These are phyloP conservation scores for Xyrichtys novacula DNA, from an alignment of 2,797 vertebrate species.

Conservation along the genomic window DNA sequence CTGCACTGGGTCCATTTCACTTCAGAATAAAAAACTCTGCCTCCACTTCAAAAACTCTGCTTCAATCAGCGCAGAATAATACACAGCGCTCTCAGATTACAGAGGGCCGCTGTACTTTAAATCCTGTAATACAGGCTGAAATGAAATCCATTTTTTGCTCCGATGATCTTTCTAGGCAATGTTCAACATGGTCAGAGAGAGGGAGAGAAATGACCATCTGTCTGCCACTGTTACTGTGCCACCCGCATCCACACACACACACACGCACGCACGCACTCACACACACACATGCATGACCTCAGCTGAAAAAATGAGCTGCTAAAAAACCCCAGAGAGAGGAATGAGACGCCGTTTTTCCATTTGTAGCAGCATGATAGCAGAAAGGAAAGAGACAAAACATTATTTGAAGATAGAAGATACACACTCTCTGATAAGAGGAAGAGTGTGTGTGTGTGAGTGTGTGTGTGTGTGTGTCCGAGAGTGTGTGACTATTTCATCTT, in stretches of 20 bases:
- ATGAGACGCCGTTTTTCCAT: constrained; percentile 87
- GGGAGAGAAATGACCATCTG: constrained; percentile 72
- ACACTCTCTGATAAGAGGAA: constrained; percentile 79
- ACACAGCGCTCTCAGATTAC: constrained; percentile 75
- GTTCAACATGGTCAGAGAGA: constrained; percentile 80
- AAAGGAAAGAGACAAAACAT: constrained; percentile 88
- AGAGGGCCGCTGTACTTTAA: constrained; percentile 75
- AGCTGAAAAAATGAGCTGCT: constrained; percentile 79
- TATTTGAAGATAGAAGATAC: constrained; percentile 89
- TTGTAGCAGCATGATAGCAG: constrained; percentile 85
- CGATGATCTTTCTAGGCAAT: constrained; percentile 80
- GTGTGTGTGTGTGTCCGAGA: constrained; percentile 36
- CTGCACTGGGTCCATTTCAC: constrained; percentile 64
- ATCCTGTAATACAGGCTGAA: constrained; percentile 78
- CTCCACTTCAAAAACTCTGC: constrained; percentile 70
- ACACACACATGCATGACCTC: constrained; percentile 44
- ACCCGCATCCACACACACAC: constrained; percentile 46
- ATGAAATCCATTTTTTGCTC: constrained; percentile 84
- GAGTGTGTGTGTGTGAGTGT: constrained; percentile 48
- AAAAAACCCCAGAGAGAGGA: constrained; percentile 84
- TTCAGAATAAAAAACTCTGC: constrained; percentile 50
- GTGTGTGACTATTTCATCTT: constrained; percentile 75
- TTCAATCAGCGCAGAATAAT: constrained; percentile 78
- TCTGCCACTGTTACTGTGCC: constrained; percentile 73
- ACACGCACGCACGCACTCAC: constrained; percentile 49